Conservation (phyloP, 2,797 vertebrate genomes). For the Catamblyrhynchus diadema region DNA sequence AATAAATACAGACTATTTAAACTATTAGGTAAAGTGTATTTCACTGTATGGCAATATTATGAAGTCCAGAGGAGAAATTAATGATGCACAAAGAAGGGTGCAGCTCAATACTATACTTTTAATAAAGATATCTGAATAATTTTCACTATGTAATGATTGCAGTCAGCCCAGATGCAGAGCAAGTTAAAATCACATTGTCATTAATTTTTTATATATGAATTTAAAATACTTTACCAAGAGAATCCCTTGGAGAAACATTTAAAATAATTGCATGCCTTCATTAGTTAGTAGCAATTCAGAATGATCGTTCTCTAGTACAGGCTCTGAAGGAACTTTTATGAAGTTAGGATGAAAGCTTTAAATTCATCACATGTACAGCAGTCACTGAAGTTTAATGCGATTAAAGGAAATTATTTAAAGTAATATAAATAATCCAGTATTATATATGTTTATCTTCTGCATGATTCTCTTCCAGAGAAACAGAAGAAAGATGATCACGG, state of each 20-base stretch:
- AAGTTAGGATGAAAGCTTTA: constrained; percentile 43
- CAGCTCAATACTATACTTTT: not conserved
- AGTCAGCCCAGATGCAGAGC: constrained; percentile 28
- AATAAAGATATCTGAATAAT: constrained; percentile 45
- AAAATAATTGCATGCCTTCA: constrained; percentile 60
- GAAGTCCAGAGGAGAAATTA: not conserved
- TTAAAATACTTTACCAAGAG: constrained; percentile 64
- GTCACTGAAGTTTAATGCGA: constrained; percentile 7
- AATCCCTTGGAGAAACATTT: constrained; percentile 60
- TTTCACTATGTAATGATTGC: constrained; percentile 26
- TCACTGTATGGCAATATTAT: not conserved
- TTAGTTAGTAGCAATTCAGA: constrained; percentile 48
- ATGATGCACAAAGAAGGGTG: not conserved
- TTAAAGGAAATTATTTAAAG: constrained; percentile 40
- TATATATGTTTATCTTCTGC: not conserved
- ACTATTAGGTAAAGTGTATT: not conserved
- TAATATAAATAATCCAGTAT: constrained; percentile 8
- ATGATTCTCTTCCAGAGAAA: not conserved
- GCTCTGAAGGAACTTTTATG: constrained; percentile 46
- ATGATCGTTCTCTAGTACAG: not conserved
- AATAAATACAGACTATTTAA: not conserved
- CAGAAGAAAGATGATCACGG: accelerated
- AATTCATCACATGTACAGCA: constrained; percentile 10
- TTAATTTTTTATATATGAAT: constrained; percentile 68
- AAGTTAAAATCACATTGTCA: constrained; percentile 11